Base-by-base conservation (phyloP, 2,888 invertebrate genomes). In the Gastrophysa polygoni region DNA sequence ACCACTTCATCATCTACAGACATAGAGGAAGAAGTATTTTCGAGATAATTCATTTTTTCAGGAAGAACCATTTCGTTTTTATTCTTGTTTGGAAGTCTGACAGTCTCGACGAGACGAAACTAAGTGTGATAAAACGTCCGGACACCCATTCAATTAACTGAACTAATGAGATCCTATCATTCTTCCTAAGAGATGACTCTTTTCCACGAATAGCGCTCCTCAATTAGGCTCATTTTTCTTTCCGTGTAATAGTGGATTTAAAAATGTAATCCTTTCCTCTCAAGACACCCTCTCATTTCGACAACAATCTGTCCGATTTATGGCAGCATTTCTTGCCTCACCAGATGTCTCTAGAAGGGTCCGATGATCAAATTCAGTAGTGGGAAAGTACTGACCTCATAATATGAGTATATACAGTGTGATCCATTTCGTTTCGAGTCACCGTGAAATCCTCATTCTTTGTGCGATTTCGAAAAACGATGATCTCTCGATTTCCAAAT, bases 211-310 rank as follows among this genome's bases (percentile, higher is more conserved):
- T 60, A 61, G 60, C 57, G 57, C 50, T 29, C 38, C 32, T 43
- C 59, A 66, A 66, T 63, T 66, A 63, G 57, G 59, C 29, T 56
- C 66, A 63, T 66, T 66, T 66, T 66, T 66, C 66, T 66, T 48
- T 58, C 46, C 3, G 49, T 63, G 51, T 66, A 66, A 61, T 61
- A 57, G 61, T 49, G 63, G 66, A 63, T 63, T 66, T 63, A 59
- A 66, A 66, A 63, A 57, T 63, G 50, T 66, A 66, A 66, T 66
- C 63, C 63, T 46, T 63, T 63, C 50, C 54, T 14, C 14, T 38
- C 38, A 14, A 44, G 57, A 55, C 57, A 51, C 58, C 58, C 59
- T 59, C 61, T 50, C 58, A 46, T 51, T 63, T 38, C 47, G 34
- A 20, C 48, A 16, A 57, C 3, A 38, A 38, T 14, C 38, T 38